phyloP scores from a whole-genome alignment of 2,113 vertebrate genomes.

The western clawed frog (Xenopus tropicalis) region UCB_Xtro_10.0 CM004446.2:39725001-39725500 shows the following conservation, averaged over 20 bases:
- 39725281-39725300: background rate
- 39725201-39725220: background rate
- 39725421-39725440: constrained; percentile 19
- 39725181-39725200: constrained; percentile 12
- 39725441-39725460: constrained; percentile 24
- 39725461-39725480: constrained; percentile 17
- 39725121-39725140: constrained; percentile 27
- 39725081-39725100: constrained; percentile 35
- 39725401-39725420: constrained; percentile 28
- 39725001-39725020: constrained; percentile 26
- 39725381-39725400: constrained; percentile 11
- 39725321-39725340: background rate
- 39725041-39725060: constrained; percentile 44
- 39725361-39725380: background rate
- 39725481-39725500: constrained; percentile 30
- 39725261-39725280: no score
- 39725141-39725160: constrained; percentile 25
- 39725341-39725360: background rate
- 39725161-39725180: constrained; percentile 19
- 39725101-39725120: constrained; percentile 30
- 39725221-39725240: background rate
- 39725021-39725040: constrained; percentile 27
- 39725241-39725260: no score
- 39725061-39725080: constrained; percentile 43
- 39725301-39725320: no score